phyloP scores from a whole-genome alignment of 1,140 invertebrate genomes.

The Drosophila insularis region DNA sequence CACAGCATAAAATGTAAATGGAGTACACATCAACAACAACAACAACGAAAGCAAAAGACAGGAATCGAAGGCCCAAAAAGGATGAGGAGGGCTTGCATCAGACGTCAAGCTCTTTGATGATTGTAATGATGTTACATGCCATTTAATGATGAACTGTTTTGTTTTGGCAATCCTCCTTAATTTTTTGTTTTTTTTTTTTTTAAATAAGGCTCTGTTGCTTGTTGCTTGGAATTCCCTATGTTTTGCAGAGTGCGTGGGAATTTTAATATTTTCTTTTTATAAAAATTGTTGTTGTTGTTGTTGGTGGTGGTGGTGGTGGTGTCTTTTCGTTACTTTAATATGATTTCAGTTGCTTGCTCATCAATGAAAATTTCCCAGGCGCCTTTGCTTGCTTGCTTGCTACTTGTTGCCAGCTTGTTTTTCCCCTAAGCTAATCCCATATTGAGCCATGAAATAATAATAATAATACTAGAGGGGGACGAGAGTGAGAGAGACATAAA shows the following conservation, averaged over 20 bases:
- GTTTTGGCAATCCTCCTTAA: slow-evolving; percentile 18
- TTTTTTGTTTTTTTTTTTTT: not conserved
- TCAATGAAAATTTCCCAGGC: slow-evolving; percentile 76
- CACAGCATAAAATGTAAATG: slow-evolving; percentile 69
- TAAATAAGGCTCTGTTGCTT: slow-evolving; percentile 15
- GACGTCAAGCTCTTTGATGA: slow-evolving; percentile 7
- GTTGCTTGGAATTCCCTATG: not conserved
- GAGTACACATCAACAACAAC: slow-evolving; percentile 31
- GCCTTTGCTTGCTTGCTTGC: slow-evolving; percentile 32
- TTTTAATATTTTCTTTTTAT: slow-evolving; percentile 30
- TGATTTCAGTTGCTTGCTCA: slow-evolving; percentile 33
- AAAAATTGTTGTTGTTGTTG: not conserved
- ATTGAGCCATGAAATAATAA: slow-evolving; percentile 61
- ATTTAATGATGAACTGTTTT: slow-evolving; percentile 44
- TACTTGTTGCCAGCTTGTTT: slow-evolving; percentile 16
- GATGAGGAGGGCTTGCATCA: slow-evolving; percentile 1
- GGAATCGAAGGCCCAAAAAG: not conserved
- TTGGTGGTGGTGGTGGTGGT: no score
- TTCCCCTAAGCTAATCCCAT: slow-evolving; percentile 54
- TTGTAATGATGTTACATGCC: slow-evolving; percentile 49
- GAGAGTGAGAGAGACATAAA: not conserved
- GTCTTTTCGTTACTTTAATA: not conserved
- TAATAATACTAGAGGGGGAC: not conserved
- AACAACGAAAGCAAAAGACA: slow-evolving; percentile 9
- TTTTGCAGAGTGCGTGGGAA: slow-evolving; percentile 61